Base-by-base conservation (phyloP, 2,888 invertebrate species). In the Synergus umbraculus region DNA sequence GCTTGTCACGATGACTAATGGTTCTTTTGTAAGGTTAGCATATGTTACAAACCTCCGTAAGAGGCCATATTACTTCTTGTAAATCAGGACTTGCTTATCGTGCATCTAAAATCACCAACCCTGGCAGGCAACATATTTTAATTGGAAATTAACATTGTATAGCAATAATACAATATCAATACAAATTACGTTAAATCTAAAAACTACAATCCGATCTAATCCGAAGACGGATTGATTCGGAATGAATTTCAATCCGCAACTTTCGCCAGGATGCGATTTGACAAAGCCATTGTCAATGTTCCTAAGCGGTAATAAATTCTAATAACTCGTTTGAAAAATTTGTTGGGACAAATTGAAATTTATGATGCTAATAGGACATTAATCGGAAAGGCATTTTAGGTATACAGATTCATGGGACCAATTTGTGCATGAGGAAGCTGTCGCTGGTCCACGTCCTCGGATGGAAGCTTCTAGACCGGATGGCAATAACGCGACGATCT, bases 401-500 rank as follows among this genome's bases (percentile, higher is more conserved):
- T 54, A 54, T 8, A n/a, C n/a, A 54, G n/a, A 54, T 8, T 54
- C n/a, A n/a, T 54, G n/a, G 2, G n/a, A 54, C 2, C 54, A 54
- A 54, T 54, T 54, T n/a, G 54, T 43, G 29, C 41, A 41, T 15
- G 15, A 67, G 44, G 67, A 60, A 60, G 60, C 12, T 60, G 60
- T 29, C 60, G 12, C 22, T 60, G 60, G 60, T 29, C 60, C 22
- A 60, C 22, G 60, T 22, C 22, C 60, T 60, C 22, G 22, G 4
- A 60, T 66, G 37, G 54, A 49, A 73, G 46, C 18, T 46, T 29
- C 73, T 73, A 60, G 60, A 44, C 77, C 41, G 76, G 82, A 84
- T 83, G 83, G 84, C 89, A 88, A 89, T 90, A 89, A 90, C 87
- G 88, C 89, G 88, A 83, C 83, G 88, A 90, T 91, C 90, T 88